Evolutionary conservation across 2,888 invertebrate species (phyloP), one percentile per base, ranked within the genome.

Genomic region (Plagodis dolabraria): DNA sequence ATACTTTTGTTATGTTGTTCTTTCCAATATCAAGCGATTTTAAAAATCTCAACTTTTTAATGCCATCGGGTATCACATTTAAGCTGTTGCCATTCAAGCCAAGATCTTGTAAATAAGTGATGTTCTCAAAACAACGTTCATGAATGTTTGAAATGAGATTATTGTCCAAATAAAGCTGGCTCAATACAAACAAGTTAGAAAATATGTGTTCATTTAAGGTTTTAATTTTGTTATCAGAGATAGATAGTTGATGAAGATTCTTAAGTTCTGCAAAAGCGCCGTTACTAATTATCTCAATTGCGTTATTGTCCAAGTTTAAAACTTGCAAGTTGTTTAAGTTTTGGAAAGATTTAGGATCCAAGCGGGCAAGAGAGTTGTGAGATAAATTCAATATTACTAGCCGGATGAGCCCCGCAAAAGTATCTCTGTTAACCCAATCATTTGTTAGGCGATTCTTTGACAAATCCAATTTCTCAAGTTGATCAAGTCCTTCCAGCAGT

Each of bases 21-120:
- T 96, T 96, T 6, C 96, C 96, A 65, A 98, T 93, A 83, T 97
- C 96, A 53, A 98, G 93, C 0, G 96, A 95, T 82, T 96, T 96
- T 57, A 97, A 86, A 75, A 95, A 95, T 51, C 94, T 87, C 44
- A 97, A 86, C 67, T 94, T 94, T 57, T 94, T 94, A 10, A 96
- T 93, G 4, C 96, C 95, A 55, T 93, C 93, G 33, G 97, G 96
- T 44, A 96, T 93, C 50, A 93, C 92, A 52, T 94, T 94, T 42
- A 97, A 87, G 63, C 86, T 87, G 78, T 97, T 97, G 48, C 95
- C 96, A 76, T 95, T 96, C 60, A 97, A 83, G n/a, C 96, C 95
- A 49, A 97, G 90, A 76, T 96, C 96, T 86, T 96, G 95, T 64
- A 97, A 91, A 79, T 95, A 95, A 7, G 96, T 96, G 64, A 96